Evolutionary conservation across 2,888 invertebrate species (phyloP).

Genomic region (Agrotis exclamationis): DNA sequence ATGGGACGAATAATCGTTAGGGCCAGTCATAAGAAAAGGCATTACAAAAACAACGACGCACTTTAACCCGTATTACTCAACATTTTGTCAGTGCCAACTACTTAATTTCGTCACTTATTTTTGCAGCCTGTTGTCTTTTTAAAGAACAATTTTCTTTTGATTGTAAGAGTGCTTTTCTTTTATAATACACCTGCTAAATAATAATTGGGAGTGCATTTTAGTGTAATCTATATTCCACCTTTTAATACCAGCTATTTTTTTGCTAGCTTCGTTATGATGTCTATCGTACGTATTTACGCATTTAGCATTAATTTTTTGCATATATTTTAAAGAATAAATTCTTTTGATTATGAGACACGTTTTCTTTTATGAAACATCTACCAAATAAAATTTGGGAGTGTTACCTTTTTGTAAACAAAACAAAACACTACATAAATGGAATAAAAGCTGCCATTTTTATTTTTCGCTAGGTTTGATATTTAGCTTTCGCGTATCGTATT

Average conservation of each 20-base stretch:
- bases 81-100: constrained; percentile 84
- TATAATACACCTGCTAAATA: neutral
- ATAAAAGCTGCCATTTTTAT: too few species aligned
- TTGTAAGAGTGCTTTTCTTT: neutral
- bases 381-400: too few species aligned
- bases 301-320: too few species aligned
- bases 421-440: too few species aligned
- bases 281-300: too few species aligned
- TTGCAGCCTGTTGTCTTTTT: constrained; percentile 6
- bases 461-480: neutral
- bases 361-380: too few species aligned
- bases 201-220: neutral
- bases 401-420: too few species aligned
- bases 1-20: constrained; percentile 90
- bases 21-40: constrained; percentile 88
- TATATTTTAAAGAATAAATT: too few species aligned
- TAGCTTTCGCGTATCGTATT: constrained; percentile 8
- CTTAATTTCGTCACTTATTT: constrained; percentile 74
- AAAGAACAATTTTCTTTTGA: neutral
- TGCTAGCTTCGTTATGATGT: neutral
- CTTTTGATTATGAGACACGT: too few species aligned
- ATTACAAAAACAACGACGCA: constrained; percentile 89
- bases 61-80: constrained; percentile 85
- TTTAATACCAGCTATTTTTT: neutral
- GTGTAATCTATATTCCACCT: neutral